phyloP scores from a whole-genome alignment of 2,113 vertebrate species.

The Cnemophilus loriae region DNA sequence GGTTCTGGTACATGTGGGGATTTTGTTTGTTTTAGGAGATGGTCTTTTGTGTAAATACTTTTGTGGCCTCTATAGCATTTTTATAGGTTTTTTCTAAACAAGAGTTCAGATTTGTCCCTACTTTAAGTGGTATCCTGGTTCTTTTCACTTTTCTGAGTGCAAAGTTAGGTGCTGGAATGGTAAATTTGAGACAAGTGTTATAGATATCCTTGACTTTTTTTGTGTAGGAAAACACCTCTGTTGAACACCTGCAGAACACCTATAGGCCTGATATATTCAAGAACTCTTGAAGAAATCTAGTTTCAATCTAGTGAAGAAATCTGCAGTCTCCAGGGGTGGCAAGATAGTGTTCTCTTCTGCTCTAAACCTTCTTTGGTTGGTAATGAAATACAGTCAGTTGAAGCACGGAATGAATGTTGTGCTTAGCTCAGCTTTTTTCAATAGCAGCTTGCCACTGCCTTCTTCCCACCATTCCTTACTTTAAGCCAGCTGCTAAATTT shows the following conservation, averaged over 20 bases:
- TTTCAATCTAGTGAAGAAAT: too few relatives aligned
- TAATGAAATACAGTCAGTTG: neutral
- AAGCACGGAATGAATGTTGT: neutral
- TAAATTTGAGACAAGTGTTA: neutral
- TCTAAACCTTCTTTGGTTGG: neutral
- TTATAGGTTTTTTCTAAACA: neutral
- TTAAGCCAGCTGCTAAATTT: slow-evolving; percentile 19
- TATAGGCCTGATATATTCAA: neutral
- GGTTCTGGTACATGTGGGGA: neutral
- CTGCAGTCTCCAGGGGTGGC: neutral
- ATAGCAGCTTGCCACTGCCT: neutral
- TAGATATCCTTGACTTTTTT: neutral
- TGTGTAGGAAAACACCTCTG: neutral
- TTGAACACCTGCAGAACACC: neutral
- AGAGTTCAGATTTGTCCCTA: neutral
- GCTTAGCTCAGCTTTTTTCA: neutral
- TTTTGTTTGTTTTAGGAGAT: neutral
- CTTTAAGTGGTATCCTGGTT: neutral
- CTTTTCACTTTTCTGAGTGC: neutral
- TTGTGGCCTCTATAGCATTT: neutral
- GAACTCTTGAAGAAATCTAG: neutral
- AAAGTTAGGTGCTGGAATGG: neutral
- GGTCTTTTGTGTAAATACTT: neutral
- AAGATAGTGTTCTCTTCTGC: neutral
- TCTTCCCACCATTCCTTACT: neutral